phyloP scores from a whole-genome alignment of 1,140 invertebrate genomes.

The Caenorhabditis brenneri region DNA sequence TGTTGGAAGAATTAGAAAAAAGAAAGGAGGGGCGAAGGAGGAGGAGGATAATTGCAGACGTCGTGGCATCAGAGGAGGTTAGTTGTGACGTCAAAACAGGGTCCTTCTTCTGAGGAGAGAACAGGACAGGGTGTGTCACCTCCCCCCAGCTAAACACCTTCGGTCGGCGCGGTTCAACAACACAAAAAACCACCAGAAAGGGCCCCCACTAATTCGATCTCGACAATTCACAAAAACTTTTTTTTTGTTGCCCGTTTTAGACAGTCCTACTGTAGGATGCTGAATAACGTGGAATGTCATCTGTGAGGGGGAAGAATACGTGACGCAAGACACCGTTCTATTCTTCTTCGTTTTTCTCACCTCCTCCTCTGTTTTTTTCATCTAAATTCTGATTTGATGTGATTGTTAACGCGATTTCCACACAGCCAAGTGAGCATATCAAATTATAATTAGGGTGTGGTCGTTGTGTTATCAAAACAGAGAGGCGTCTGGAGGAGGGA shows the following conservation, averaged over 20 bases:
- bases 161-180: conserved; percentile 34
- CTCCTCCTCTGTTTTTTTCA: not conserved
- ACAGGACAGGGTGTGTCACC: conserved; percentile 40
- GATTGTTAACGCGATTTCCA: conserved; percentile 14
- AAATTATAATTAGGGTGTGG: conserved; percentile 42
- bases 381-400: conserved; percentile 11
- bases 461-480: not conserved
- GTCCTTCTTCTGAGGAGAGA: too few species aligned
- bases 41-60: conserved; percentile 25
- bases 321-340: conserved; percentile 11
- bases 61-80: conserved; percentile 16
- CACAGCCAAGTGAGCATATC: conserved; percentile 32
- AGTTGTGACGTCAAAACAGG: conserved; percentile 27
- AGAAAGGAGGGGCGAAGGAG: too few species aligned
- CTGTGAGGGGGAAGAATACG: too few species aligned
- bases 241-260: conserved; percentile 13
- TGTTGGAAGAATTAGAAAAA: conserved; percentile 37
- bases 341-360: not conserved
- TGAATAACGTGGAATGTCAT: not conserved
- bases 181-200: conserved; percentile 25
- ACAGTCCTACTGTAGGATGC: conserved; percentile 1
- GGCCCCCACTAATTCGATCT: conserved; percentile 20
- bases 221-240: not conserved
- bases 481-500: not conserved
- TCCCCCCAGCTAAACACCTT: conserved; percentile 17